phyloP scores from a whole-genome alignment of 2,888 invertebrate species.

The Lampropteryx suffumata region DNA sequence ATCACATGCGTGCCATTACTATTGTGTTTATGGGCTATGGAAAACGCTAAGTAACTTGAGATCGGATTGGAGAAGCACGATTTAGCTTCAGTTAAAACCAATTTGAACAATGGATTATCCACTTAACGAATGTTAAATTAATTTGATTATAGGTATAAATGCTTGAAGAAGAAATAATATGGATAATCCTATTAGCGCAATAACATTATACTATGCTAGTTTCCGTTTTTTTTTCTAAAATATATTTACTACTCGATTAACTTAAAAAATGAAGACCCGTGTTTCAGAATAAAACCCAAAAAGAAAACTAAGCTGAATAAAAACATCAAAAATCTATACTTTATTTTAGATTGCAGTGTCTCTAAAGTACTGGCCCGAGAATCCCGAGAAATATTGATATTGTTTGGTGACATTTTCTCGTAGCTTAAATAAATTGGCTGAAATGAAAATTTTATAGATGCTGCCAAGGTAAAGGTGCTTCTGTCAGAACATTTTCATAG shows the following conservation, averaged over 20 bases:
- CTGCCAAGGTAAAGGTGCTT: conserved; percentile 7
- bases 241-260: too few relatives aligned
- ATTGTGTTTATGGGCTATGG: too few relatives aligned
- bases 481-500: conserved; percentile 28
- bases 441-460: conserved; percentile 7
- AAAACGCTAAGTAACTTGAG: conserved; percentile 15
- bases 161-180: neutral
- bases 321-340: too few relatives aligned
- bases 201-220: neutral
- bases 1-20: too few relatives aligned
- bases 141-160: conserved; percentile 1
- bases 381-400: neutral
- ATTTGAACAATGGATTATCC: conserved; percentile 35
- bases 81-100: conserved; percentile 37
- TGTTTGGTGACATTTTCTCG: conserved; percentile 1
- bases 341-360: too few relatives aligned
- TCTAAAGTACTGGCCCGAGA: too few relatives aligned
- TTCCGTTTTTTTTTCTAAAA: too few relatives aligned
- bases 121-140: conserved; percentile 31
- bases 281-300: too few relatives aligned
- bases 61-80: conserved; percentile 20
- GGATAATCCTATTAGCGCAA: conserved; percentile 2
- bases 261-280: too few relatives aligned
- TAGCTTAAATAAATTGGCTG: conserved; percentile 5
- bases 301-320: too few relatives aligned